Conservation (phyloP, 2,888 invertebrate species). For the Neelides folsomi region DNA sequence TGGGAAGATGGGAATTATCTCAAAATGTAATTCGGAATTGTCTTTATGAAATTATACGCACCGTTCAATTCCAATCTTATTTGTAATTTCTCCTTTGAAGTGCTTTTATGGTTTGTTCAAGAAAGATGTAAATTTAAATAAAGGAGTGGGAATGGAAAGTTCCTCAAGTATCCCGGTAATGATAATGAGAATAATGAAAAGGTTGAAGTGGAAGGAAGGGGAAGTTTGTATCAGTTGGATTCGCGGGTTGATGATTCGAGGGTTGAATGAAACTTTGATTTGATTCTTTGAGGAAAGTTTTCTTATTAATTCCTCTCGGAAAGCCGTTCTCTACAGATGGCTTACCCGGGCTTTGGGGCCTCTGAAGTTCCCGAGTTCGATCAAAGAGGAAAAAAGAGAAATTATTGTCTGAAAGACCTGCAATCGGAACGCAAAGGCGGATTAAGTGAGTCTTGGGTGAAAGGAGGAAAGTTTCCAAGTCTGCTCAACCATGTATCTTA, state of each 20-base stretch:
- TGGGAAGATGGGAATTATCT: too few relatives aligned
- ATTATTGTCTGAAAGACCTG: conserved; percentile 20
- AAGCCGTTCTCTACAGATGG: conserved; percentile 11
- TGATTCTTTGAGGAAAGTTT: conserved; percentile 11
- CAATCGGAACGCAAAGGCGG: conserved; percentile 7
- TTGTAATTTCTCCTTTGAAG: too few relatives aligned
- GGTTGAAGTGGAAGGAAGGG: conserved; percentile 9
- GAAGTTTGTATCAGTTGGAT: too few relatives aligned
- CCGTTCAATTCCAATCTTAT: too few relatives aligned
- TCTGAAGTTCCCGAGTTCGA: conserved; percentile 9
- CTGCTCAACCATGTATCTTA: too few relatives aligned
- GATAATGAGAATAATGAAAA: conserved; percentile 2
- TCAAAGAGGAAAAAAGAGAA: conserved; percentile 32
- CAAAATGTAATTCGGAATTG: too few relatives aligned
- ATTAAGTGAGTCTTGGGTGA: conserved; percentile 12
- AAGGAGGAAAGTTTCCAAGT: too few relatives aligned
- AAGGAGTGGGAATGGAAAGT: too few relatives aligned
- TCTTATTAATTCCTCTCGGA: conserved; percentile 21
- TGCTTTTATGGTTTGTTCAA: too few relatives aligned
- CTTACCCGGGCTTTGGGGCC: neutral
- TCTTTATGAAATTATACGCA: too few relatives aligned
- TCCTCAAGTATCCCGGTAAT: too few relatives aligned
- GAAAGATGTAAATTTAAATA: too few relatives aligned
- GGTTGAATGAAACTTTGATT: conserved; percentile 20
- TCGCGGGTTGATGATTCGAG: neutral